A percentile compares a stretch with the other conserved stretches of the same genome.
phyloP scores from a whole-genome alignment of 2,113 vertebrate genomes.

The Syngnathus typhle region DNA sequence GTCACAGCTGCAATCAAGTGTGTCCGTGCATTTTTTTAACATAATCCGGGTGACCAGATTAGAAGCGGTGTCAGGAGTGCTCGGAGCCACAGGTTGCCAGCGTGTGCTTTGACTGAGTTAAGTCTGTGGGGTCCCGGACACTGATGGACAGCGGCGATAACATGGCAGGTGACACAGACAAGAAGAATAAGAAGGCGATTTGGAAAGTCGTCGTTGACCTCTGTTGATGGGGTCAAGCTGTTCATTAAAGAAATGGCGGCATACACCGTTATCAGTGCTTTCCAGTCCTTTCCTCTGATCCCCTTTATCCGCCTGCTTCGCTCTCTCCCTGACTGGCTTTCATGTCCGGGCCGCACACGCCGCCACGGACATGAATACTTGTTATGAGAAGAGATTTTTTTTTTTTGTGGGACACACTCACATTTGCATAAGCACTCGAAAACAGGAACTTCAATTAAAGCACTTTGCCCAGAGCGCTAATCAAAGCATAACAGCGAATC shows the following conservation, averaged over 20 bases:
- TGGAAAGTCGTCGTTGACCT: constrained; percentile 60
- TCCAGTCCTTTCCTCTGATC: constrained; percentile 62
- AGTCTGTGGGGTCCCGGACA: constrained; percentile 53
- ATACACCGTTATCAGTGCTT: constrained; percentile 62
- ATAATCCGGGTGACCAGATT: constrained; percentile 62
- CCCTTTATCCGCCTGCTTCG: constrained; percentile 53
- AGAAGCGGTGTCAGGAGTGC: constrained; percentile 55
- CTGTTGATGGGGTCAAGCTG: constrained; percentile 65
- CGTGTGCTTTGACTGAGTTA: constrained; percentile 47
- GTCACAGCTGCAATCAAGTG: constrained; percentile 26
- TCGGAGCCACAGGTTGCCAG: constrained; percentile 52
- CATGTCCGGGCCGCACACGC: constrained; percentile 48
- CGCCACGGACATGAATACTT: constrained; percentile 28
- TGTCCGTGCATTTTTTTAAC: constrained; percentile 47
- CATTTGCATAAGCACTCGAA: constrained; percentile 28
- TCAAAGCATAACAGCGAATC: constrained; percentile 51
- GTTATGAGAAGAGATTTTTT: constrained; percentile 14
- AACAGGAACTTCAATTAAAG: constrained; percentile 26
- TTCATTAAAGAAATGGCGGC: constrained; percentile 66
- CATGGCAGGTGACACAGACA: constrained; percentile 34
- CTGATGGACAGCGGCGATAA: constrained; percentile 63
- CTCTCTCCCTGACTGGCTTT: constrained; percentile 53
- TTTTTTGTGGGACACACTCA: constrained; percentile 38
- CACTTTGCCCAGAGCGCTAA: constrained; percentile 47
- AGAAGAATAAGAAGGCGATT: constrained; percentile 48